A percentile compares a stretch with the other conserved stretches of the same genome.
These are phyloP conservation scores for Pseudopleuronectes americanus DNA, from an alignment of 2,797 vertebrate species.

Conservation along the genomic window DNA sequence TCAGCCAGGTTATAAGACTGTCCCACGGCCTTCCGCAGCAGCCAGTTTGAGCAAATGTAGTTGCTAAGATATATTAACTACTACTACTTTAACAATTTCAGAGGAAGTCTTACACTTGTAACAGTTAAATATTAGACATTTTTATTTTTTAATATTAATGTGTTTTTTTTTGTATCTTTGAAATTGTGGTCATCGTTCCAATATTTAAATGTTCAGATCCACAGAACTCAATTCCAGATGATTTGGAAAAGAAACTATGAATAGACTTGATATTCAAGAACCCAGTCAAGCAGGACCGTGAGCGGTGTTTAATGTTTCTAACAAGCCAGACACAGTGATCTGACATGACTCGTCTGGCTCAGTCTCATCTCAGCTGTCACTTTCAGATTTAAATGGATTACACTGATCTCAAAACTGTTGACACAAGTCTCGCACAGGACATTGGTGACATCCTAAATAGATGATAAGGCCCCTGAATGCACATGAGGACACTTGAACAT, in stretches of 20 bases:
- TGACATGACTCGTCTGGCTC: not conserved
- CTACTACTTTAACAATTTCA: too few species aligned
- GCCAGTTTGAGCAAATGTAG: too few species aligned
- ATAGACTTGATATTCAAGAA: not conserved
- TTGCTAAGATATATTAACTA: too few species aligned
- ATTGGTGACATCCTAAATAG: constrained; percentile 44
- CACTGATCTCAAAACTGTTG: constrained; percentile 38
- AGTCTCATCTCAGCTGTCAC: constrained; percentile 19
- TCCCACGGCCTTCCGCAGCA: not conserved
- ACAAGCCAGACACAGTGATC: not conserved
- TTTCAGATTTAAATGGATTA: constrained; percentile 38
- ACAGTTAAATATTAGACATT: too few species aligned
- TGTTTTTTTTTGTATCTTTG: too few species aligned
- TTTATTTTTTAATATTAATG: too few species aligned
- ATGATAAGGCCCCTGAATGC: constrained; percentile 26
- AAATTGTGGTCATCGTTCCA: too few species aligned
- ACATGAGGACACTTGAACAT: constrained; percentile 45
- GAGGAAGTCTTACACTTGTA: too few species aligned
- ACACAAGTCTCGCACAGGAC: constrained; percentile 22
- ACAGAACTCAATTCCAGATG: too few species aligned
- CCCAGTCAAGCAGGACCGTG: not conserved
- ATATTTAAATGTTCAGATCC: too few species aligned
- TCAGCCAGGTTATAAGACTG: not conserved
- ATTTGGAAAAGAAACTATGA: not conserved
- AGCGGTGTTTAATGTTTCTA: not conserved